These are phyloP conservation scores for Colossoma macropomum DNA, from an alignment of 2,113 vertebrate genomes.

Conservation along the genomic window DNA sequence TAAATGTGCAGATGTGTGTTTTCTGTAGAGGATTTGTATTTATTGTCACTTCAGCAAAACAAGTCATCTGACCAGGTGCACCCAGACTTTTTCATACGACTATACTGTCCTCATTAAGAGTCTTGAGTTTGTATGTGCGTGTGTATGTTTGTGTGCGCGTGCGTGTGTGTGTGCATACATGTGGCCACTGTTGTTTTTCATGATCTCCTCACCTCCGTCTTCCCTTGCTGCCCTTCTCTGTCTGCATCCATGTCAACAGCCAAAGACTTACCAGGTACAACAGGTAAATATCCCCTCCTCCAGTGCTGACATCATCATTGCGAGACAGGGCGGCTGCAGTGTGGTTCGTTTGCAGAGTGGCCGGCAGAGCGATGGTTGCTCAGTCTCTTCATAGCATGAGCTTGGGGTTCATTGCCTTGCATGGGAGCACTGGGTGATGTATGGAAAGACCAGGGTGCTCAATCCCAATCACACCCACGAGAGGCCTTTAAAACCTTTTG, in stretches of 20 bases:
- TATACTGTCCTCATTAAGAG: constrained; percentile 46
- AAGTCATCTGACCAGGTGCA: too few relatives aligned
- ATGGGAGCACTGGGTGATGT: constrained; percentile 54
- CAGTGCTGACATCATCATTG: constrained; percentile 62
- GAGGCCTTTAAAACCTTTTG: constrained; percentile 30
- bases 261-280: constrained; percentile 80
- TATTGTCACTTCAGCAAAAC: too few relatives aligned
- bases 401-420: constrained; percentile 69
- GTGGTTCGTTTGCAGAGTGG: constrained; percentile 63
- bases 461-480: constrained; percentile 45
- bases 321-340: constrained; percentile 60
- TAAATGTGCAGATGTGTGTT: too few relatives aligned
- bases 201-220: constrained; percentile 75
- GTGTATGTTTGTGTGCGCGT: constrained; percentile 18
- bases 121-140: constrained; percentile 53
- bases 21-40: too few relatives aligned
- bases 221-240: constrained; percentile 72
- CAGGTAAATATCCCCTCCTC: constrained; percentile 79
- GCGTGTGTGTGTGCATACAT: constrained; percentile 52
- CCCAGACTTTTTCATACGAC: too few relatives aligned
- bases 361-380: constrained; percentile 64
- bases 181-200: constrained; percentile 69
- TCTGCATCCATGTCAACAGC: constrained; percentile 82
- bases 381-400: constrained; percentile 73
- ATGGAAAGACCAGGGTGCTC: constrained; percentile 48